Conservation (phyloP, 2,888 invertebrate species). For the Catocala sponsa region DNA sequence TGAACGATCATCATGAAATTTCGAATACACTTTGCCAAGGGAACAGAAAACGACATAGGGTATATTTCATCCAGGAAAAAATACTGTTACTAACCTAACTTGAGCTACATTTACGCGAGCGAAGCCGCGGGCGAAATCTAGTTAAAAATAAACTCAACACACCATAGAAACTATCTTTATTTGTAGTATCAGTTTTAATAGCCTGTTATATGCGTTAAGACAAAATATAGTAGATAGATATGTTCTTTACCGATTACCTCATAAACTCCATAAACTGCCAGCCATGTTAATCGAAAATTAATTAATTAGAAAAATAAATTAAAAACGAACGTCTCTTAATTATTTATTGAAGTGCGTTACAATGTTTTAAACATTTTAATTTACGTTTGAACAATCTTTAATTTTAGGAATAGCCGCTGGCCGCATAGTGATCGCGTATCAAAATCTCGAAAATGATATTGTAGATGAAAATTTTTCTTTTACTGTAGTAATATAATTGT, state of each 20-base stretch:
- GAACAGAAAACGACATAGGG: too few species aligned
- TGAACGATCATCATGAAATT: too few species aligned
- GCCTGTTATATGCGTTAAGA: background rate
- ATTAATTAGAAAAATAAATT: conserved; percentile 26
- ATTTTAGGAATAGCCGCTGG: conserved; percentile 47
- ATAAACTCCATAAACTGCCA: conserved; percentile 10
- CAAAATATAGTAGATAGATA: background rate
- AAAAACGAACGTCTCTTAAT: conserved; percentile 34
- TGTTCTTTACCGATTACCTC: conserved; percentile 4
- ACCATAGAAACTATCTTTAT: too few species aligned
- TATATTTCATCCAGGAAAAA: too few species aligned
- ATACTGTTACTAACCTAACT: too few species aligned
- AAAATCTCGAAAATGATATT: background rate
- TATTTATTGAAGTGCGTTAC: conserved; percentile 39
- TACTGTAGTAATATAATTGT: too few species aligned
- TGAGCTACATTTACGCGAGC: too few species aligned
- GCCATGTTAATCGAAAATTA: conserved; percentile 22
- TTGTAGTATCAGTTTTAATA: too few species aligned
- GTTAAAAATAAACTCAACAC: too few species aligned
- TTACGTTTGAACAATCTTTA: conserved; percentile 47
- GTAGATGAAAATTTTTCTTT: too few species aligned
- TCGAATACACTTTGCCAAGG: too few species aligned
- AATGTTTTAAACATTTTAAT: conserved; percentile 50
- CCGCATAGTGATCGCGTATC: conserved; percentile 7
- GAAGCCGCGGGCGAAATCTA: too few species aligned